phyloP scores from a whole-genome alignment of 2,113 vertebrate genomes.

The Dicerorhinus sumatrensis region DNA sequence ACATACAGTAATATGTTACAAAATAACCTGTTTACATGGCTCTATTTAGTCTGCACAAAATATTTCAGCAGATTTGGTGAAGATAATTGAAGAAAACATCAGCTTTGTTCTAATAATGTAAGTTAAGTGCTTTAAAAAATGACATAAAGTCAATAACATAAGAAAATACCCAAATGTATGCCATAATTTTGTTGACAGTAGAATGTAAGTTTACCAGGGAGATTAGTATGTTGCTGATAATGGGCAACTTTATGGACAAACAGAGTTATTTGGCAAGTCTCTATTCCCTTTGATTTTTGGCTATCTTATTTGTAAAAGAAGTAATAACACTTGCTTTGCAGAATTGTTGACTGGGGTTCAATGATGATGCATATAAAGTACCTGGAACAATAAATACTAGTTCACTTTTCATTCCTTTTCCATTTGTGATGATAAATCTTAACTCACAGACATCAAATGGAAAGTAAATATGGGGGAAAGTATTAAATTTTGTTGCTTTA shows the following conservation, averaged over 20 bases:
- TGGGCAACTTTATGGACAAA: not conserved
- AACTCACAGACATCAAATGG: not conserved
- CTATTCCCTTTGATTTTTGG: not conserved
- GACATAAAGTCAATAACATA: not conserved
- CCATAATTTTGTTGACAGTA: not conserved
- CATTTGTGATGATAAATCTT: not conserved
- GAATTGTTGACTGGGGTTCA: not conserved
- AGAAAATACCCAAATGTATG: not conserved
- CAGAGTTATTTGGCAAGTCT: not conserved
- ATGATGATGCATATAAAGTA: not conserved
- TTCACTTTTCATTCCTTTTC: not conserved
- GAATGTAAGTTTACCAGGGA: not conserved
- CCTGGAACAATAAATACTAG: not conserved
- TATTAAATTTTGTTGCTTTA: not conserved
- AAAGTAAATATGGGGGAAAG: not conserved
- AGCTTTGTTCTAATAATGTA: not conserved
- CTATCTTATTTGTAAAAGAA: not conserved
- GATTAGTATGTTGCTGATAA: not conserved
- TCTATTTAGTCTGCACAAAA: not conserved
- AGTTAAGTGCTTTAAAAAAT: slow-evolving; percentile 8
- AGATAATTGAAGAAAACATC: not conserved
- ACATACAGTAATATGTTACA: not conserved
- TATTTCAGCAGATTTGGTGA: not conserved
- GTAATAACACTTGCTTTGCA: not conserved
- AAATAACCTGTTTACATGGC: not conserved